Conservation (phyloP, 2,113 vertebrate species). For the Gymnogyps californianus region DNA sequence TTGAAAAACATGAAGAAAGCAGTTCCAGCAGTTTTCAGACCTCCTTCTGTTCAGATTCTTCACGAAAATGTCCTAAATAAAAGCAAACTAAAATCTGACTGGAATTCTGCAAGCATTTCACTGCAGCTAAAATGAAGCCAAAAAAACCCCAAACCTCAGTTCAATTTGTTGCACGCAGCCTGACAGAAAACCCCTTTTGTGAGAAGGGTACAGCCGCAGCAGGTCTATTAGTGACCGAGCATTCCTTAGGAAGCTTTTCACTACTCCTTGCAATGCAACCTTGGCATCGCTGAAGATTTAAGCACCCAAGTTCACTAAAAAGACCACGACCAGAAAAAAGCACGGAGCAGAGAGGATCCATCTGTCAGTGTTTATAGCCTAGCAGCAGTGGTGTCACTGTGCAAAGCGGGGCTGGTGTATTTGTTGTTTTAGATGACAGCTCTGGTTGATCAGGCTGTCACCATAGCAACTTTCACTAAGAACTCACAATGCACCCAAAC, state of each 20-base stretch:
- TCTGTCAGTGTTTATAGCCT: not conserved
- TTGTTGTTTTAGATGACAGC: constrained; percentile 63
- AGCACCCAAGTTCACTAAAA: not conserved
- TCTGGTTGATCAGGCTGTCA: constrained; percentile 67
- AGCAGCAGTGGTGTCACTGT: not conserved
- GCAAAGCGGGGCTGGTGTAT: constrained; percentile 3
- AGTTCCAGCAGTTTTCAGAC: not conserved
- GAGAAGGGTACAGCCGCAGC: not conserved
- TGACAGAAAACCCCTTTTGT: not conserved
- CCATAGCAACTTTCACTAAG: constrained; percentile 72
- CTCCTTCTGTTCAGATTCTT: not conserved
- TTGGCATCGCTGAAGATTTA: not conserved
- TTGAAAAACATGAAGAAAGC: not conserved
- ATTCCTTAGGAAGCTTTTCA: not conserved
- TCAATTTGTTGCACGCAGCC: not conserved
- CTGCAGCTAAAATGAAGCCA: not conserved
- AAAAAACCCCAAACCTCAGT: no score
- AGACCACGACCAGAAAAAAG: not conserved
- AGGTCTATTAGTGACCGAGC: not conserved
- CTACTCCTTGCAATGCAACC: not conserved
- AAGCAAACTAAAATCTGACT: not conserved
- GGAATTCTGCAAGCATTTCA: not conserved
- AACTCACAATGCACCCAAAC: constrained; percentile 64
- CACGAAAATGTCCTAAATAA: not conserved
- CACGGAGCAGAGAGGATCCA: not conserved